These are phyloP conservation scores for Semicossyphus pulcher DNA, from an alignment of 2,113 vertebrate species.

Conservation along the genomic window DNA sequence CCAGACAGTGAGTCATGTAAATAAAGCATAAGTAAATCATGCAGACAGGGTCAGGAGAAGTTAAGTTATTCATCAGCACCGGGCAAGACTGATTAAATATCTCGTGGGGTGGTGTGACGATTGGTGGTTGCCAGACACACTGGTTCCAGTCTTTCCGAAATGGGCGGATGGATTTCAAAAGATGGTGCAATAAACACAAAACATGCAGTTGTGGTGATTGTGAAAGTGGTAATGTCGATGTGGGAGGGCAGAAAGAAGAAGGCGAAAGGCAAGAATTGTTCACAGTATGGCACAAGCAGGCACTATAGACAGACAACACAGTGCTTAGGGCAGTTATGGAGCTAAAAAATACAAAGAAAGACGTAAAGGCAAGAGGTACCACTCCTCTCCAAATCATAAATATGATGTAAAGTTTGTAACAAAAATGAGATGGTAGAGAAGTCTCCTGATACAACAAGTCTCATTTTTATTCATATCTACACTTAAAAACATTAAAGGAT, in stretches of 20 bases:
- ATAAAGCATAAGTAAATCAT: slow-evolving; percentile 30
- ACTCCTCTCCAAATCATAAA: background rate
- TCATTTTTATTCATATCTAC: too few relatives aligned
- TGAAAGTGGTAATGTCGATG: slow-evolving; percentile 5
- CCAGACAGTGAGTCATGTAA: slow-evolving; percentile 54
- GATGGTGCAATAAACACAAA: slow-evolving; percentile 11
- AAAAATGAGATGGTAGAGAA: background rate
- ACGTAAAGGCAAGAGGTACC: background rate
- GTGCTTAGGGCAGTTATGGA: background rate
- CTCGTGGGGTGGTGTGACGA: background rate
- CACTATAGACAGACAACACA: background rate
- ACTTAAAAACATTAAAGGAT: too few relatives aligned
- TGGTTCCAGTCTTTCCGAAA: background rate
- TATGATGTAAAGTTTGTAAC: background rate
- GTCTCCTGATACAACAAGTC: too few relatives aligned
- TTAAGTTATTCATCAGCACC: background rate
- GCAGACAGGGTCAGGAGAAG: slow-evolving; percentile 4
- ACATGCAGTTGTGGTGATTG: background rate
- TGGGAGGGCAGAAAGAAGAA: slow-evolving; percentile 1
- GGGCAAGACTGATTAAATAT: slow-evolving; percentile 3
- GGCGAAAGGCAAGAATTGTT: background rate
- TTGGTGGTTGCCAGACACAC: slow-evolving; percentile 14
- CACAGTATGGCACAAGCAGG: background rate
- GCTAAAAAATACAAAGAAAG: too few relatives aligned
- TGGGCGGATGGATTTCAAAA: background rate